A percentile compares a stretch with the other conserved stretches of the same genome.
Evolutionary conservation across 2,113 vertebrate species (phyloP).

Genomic region (Sturnira hondurensis): DNA sequence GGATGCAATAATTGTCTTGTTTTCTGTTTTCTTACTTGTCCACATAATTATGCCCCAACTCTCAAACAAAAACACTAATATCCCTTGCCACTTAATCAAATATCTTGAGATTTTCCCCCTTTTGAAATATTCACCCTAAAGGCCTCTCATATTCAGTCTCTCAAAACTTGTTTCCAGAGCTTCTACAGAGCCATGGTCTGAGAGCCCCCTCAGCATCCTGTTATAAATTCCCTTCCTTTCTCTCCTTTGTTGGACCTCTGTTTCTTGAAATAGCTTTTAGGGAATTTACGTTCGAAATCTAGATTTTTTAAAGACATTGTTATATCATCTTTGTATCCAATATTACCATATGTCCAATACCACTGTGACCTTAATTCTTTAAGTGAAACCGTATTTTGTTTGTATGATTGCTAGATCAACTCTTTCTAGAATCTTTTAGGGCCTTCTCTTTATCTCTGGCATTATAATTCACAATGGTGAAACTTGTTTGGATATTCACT

Average conservation of each 20-base stretch:
- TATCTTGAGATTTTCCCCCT: not conserved
- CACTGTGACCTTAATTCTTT: not conserved
- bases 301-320: not conserved
- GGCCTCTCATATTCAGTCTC: not conserved
- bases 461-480: not conserved
- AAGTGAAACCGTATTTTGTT: not conserved
- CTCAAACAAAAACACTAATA: not conserved
- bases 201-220: not conserved
- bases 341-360: not conserved
- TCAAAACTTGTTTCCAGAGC: not conserved
- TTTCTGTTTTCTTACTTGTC: not conserved
- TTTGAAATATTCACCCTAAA: not conserved
- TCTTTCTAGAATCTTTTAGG: not conserved
- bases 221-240: not conserved
- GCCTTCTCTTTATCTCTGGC: not conserved
- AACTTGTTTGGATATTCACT: not conserved
- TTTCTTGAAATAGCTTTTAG: not conserved
- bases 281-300: not conserved
- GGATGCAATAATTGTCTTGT: not conserved
- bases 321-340: not conserved
- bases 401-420: not conserved
- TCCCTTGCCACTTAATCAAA: not conserved
- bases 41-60: not conserved
- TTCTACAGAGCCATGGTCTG: not conserved
- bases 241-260: not conserved